Evolutionary conservation across 1,140 invertebrate genomes (phyloP).

Genomic region (Trichonephila clavata): DNA sequence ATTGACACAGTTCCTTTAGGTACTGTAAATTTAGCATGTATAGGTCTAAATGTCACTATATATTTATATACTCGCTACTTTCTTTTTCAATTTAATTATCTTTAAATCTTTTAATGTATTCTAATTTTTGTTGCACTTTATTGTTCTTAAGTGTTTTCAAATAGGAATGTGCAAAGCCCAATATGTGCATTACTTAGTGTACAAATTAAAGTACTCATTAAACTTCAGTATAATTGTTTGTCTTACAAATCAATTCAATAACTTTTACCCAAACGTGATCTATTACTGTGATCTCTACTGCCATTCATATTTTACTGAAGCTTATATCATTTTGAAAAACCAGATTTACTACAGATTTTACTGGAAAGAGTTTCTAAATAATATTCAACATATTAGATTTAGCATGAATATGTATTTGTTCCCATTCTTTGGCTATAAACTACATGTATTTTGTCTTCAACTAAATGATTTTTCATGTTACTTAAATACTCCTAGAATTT

Average conservation of each 20-base stretch:
- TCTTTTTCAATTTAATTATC: neutral
- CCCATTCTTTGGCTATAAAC: neutral
- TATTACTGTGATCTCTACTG: neutral
- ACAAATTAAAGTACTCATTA: neutral
- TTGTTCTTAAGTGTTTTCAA: neutral
- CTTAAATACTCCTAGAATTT: neutral
- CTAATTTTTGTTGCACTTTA: neutral
- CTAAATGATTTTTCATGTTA: neutral
- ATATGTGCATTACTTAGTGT: neutral
- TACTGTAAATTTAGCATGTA: neutral
- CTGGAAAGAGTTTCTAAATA: neutral
- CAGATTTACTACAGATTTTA: neutral
- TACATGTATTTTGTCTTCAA: neutral
- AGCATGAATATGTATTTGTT: neutral
- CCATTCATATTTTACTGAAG: neutral
- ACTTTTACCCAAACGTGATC: neutral
- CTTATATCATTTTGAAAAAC: neutral
- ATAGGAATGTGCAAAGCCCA: slow-evolving; percentile 4
- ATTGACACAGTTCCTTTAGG: neutral
- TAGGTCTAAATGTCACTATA: too few relatives aligned
- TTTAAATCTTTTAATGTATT: too few relatives aligned
- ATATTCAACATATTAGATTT: neutral
- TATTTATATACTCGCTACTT: neutral
- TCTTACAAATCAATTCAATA: neutral
- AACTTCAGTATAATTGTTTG: neutral